phyloP scores from a whole-genome alignment of 2,888 invertebrate genomes.

The Mycogona germanica region DNA sequence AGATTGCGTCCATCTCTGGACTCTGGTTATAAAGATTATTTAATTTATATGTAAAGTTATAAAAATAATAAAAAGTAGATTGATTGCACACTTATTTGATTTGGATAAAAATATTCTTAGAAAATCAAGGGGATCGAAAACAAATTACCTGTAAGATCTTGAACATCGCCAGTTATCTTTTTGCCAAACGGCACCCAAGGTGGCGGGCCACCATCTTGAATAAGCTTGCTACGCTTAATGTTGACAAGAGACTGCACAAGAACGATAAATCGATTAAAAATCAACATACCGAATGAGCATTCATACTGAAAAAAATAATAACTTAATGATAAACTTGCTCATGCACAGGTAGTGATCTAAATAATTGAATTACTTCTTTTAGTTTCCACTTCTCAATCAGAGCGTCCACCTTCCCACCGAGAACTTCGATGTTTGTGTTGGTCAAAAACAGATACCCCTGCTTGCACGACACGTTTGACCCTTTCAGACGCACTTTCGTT shows the following conservation, averaged over 20 bases:
- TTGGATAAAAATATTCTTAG: too few relatives aligned
- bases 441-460: conserved; percentile 62
- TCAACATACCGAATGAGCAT: not conserved
- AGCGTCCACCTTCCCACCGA: conserved; percentile 72
- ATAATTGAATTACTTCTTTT: conserved; percentile 39
- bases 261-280: not conserved
- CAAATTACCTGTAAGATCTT: conserved; percentile 5
- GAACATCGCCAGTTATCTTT: conserved; percentile 38
- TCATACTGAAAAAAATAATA: not conserved
- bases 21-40: not conserved
- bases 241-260: conserved; percentile 7
- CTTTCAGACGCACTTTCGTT: conserved; percentile 54
- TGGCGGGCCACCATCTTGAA: conserved; percentile 66
- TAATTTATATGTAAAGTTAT: too few relatives aligned
- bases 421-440: conserved; percentile 50
- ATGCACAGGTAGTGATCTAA: too few relatives aligned
- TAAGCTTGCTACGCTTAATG: conserved; percentile 28
- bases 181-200: conserved; percentile 88
- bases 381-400: conserved; percentile 84
- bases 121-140: too few relatives aligned
- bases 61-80: too few relatives aligned
- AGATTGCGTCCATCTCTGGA: not conserved
- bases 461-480: conserved; percentile 45
- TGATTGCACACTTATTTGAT: too few relatives aligned
- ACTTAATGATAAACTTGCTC: not conserved